phyloP scores from a whole-genome alignment of 2,888 invertebrate species.

The Adelphocoris suturalis region DNA sequence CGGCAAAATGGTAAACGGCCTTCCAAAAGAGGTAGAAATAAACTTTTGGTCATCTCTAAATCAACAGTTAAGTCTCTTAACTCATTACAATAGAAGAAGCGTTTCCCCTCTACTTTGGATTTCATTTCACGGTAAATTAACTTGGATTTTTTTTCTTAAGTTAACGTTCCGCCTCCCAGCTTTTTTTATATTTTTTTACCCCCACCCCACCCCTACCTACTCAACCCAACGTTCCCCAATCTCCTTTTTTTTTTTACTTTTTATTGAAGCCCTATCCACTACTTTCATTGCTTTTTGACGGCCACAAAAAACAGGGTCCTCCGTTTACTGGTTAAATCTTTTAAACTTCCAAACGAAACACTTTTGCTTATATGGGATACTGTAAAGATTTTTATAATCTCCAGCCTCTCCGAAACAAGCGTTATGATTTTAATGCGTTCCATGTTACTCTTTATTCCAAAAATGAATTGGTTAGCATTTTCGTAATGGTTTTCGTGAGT shows the following conservation, averaged over 20 bases:
- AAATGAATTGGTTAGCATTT: no score
- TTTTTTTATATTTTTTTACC: neutral
- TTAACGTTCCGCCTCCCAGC: neutral
- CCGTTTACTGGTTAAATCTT: neutral
- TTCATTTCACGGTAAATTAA: slow-evolving; percentile 67
- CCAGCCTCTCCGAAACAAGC: no score
- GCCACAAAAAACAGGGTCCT: neutral
- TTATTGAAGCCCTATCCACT: slow-evolving; percentile 45
- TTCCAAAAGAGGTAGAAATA: slow-evolving; percentile 53
- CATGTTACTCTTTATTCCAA: no score
- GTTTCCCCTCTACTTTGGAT: slow-evolving; percentile 47
- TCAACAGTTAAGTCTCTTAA: slow-evolving; percentile 62
- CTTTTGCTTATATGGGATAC: no score
- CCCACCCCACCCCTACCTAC: neutral
- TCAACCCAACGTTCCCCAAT: neutral
- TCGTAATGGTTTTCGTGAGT: no score
- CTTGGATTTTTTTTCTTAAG: slow-evolving; percentile 61
- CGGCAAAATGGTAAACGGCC: slow-evolving; percentile 57
- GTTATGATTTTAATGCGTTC: no score
- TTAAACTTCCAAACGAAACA: neutral
- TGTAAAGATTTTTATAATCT: no score
- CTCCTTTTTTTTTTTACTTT: neutral
- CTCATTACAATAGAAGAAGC: slow-evolving; percentile 59
- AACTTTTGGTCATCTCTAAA: slow-evolving; percentile 60
- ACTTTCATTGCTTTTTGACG: slow-evolving; percentile 62